Percentiles rank a stretch among this genome's conserved stretches.
These are phyloP conservation scores for Chelon labrosus DNA, from an alignment of 2,797 vertebrate genomes.

Conservation along the genomic window DNA sequence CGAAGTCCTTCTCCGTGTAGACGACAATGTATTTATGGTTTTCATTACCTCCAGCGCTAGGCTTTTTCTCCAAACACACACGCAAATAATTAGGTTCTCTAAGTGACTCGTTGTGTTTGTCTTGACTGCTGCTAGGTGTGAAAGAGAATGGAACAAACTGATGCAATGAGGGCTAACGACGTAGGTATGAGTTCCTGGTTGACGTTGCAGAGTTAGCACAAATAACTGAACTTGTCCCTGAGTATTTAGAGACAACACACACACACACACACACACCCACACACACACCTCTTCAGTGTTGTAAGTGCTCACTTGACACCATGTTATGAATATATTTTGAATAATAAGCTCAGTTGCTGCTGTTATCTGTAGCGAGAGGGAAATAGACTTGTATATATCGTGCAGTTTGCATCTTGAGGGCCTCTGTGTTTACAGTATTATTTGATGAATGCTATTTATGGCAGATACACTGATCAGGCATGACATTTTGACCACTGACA, in stretches of 20 bases:
- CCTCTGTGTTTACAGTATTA: neutral
- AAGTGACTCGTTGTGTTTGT: neutral
- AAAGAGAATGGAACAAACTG: neutral
- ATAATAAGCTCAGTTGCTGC: neutral
- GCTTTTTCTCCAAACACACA: no score
- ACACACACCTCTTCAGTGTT: neutral
- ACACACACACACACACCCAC: neutral
- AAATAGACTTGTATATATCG: neutral
- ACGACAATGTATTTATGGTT: no score
- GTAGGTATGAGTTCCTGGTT: neutral
- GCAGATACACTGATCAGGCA: neutral
- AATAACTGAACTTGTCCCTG: neutral
- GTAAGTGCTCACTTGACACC: neutral
- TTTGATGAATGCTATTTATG: neutral
- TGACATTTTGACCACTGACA: no score
- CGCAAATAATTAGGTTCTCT: neutral
- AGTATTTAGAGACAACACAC: neutral
- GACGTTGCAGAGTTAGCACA: neutral
- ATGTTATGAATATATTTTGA: slow-evolving; percentile 22
- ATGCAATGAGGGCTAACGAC: neutral
- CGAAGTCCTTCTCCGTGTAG: no score
- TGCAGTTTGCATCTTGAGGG: slow-evolving; percentile 4
- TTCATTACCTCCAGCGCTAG: neutral
- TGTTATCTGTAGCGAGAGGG: neutral
- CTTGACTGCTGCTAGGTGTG: neutral